phyloP scores from a whole-genome alignment of 2,888 invertebrate species.

The Palloptera scutellata region DNA sequence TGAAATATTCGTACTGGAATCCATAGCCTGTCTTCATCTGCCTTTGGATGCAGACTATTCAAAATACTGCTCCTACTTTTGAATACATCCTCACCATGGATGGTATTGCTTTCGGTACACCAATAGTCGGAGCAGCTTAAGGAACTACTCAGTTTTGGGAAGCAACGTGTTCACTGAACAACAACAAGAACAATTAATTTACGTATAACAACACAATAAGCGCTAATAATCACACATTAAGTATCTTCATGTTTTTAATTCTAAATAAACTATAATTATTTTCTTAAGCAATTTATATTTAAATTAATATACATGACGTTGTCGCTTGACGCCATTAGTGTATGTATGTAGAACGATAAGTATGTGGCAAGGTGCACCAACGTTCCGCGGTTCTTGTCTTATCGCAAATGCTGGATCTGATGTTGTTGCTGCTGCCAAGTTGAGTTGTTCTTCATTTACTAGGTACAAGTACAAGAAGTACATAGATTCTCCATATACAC shows the following conservation, averaged over 20 bases:
- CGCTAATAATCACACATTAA: slow-evolving; percentile 27
- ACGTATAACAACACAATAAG: slow-evolving; percentile 1
- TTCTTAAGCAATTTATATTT: slow-evolving; percentile 31
- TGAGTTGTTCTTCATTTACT: neutral
- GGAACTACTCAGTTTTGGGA: no score
- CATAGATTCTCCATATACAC: slow-evolving; percentile 3
- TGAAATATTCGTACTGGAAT: no score
- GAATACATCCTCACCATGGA: no score
- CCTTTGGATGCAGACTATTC: no score
- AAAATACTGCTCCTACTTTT: no score
- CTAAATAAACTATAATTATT: slow-evolving; percentile 11
- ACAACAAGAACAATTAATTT: no score
- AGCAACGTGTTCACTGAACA: no score
- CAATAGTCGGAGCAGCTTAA: no score
- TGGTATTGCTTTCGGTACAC: no score
- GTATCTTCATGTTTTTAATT: neutral
- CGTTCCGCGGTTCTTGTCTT: slow-evolving; percentile 14
- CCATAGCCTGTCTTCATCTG: no score
- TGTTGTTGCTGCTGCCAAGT: slow-evolving; percentile 3
- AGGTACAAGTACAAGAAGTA: neutral
- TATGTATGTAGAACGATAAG: neutral
- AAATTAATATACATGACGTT: slow-evolving; percentile 33
- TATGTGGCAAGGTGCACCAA: slow-evolving; percentile 14
- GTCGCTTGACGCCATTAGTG: slow-evolving; percentile 29
- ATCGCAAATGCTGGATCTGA: neutral